Percentiles rank a stretch among this genome's conserved stretches.
These are phyloP conservation scores for Macquaria ambigua DNA, from an alignment of 2,113 vertebrate genomes.

Conservation along the genomic window DNA sequence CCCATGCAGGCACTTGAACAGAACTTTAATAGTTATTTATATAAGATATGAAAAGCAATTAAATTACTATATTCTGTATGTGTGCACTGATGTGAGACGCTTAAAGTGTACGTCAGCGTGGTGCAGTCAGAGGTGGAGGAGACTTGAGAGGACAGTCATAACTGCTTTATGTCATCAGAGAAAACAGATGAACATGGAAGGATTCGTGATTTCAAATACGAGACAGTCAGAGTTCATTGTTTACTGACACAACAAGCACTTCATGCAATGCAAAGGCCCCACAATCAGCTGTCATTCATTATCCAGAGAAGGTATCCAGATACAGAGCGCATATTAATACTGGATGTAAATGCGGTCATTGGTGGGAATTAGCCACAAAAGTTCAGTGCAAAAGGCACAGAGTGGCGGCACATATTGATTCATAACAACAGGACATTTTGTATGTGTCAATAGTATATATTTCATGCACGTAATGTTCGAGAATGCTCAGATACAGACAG, in stretches of 20 bases:
- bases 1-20: background rate
- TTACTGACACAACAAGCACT: background rate
- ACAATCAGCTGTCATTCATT: background rate
- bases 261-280: background rate
- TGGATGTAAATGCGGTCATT: background rate
- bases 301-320: background rate
- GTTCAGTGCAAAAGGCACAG: background rate
- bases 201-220: background rate
- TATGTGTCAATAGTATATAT: background rate
- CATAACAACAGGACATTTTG: background rate
- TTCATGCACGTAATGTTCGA: background rate
- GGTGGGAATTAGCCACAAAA: background rate
- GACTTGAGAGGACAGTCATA: background rate
- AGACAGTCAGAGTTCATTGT: background rate
- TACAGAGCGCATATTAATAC: background rate
- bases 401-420: background rate
- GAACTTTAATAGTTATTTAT: constrained; percentile 41
- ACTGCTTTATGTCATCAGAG: background rate
- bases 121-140: background rate
- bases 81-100: background rate
- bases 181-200: background rate
- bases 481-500: background rate
- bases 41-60: constrained; percentile 12
- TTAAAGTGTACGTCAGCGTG: no score
- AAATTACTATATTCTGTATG: background rate